Conservation (phyloP, 2,888 invertebrate genomes). For the Rotaria magnacalcarata region DNA sequence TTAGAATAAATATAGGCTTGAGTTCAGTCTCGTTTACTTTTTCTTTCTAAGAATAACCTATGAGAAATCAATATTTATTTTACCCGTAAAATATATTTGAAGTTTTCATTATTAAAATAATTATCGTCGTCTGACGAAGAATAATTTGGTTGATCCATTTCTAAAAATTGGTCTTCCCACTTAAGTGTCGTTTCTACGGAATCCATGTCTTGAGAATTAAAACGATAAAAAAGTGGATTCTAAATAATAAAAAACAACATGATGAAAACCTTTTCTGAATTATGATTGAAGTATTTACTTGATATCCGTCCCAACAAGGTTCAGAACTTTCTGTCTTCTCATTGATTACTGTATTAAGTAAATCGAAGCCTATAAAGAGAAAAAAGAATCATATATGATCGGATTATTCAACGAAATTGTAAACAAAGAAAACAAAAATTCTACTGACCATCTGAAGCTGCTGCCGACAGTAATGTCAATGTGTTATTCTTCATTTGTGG, state of each 20-base stretch:
- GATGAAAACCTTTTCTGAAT: not conserved
- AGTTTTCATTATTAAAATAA: not conserved
- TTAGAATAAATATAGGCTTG: too few species aligned
- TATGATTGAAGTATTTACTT: not conserved
- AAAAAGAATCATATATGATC: not conserved
- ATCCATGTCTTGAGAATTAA: not conserved
- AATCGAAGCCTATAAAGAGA: not conserved
- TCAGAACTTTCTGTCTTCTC: not conserved
- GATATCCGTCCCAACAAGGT: slow-evolving; percentile 27
- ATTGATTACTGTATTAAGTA: not conserved
- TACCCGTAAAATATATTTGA: not conserved
- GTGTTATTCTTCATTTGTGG: not conserved
- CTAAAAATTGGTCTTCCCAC: slow-evolving; percentile 34
- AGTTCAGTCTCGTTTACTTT: too few species aligned
- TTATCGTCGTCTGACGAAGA: not conserved
- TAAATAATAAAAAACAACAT: not conserved
- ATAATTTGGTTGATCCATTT: not conserved
- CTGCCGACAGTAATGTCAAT: not conserved
- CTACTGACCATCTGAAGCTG: not conserved
- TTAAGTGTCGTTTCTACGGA: slow-evolving; percentile 14
- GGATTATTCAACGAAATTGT: not conserved
- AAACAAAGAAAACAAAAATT: not conserved
- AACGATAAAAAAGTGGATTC: not conserved
- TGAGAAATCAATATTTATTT: not conserved
- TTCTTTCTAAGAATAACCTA: too few species aligned